Percentiles rank a stretch among this genome's conserved stretches.
These are phyloP conservation scores for Cephus rjabovi DNA, from an alignment of 2,888 invertebrate species.

Conservation along the genomic window DNA sequence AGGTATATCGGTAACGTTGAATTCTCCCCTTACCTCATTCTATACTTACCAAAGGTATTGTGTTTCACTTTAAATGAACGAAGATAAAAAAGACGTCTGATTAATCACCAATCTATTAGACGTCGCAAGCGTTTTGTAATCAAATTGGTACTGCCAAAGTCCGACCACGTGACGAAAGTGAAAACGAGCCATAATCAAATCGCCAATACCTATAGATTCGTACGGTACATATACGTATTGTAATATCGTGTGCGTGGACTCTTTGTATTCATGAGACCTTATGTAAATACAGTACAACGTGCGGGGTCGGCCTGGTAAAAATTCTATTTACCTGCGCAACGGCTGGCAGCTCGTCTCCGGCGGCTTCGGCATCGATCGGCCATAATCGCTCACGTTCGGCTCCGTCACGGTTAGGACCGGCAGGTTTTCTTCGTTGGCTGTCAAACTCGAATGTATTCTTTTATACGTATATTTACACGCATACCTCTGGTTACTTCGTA, in stretches of 20 bases:
- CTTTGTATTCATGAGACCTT: constrained; percentile 33
- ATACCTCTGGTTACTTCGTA: background rate
- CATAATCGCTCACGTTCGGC: background rate
- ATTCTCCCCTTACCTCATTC: background rate
- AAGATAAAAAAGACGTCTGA: background rate
- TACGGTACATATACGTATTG: background rate
- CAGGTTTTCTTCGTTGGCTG: background rate
- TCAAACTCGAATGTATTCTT: background rate
- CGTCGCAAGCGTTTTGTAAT: background rate
- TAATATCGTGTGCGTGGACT: constrained; percentile 8
- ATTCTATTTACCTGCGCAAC: background rate
- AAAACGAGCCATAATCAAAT: background rate
- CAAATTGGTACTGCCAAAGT: background rate
- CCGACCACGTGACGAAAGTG: background rate
- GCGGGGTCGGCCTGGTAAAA: background rate
- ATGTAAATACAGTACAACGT: constrained; percentile 20
- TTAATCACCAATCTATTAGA: background rate
- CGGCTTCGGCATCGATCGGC: background rate
- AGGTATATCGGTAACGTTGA: background rate
- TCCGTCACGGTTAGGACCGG: background rate
- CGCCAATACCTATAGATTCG: background rate
- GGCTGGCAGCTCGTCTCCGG: background rate
- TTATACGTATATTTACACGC: background rate
- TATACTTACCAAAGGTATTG: background rate
- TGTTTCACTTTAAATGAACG: background rate